Evolutionary conservation across 2,113 vertebrate species (phyloP).

Genomic region (Petrocephalus zakoni): DNA sequence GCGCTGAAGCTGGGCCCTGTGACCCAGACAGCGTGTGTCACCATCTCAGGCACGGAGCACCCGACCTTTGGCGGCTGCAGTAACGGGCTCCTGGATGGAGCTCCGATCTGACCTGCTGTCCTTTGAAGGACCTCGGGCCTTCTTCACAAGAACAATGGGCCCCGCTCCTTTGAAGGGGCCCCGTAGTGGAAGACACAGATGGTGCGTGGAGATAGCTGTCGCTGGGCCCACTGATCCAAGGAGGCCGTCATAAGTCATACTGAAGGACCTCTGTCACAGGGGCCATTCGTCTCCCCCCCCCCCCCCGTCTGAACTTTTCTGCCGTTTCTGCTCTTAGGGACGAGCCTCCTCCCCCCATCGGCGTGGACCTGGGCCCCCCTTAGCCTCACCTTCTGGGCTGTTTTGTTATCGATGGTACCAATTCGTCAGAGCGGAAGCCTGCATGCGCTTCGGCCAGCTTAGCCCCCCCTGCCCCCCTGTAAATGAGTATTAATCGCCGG

Average conservation of each 20-base stretch:
- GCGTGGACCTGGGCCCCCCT: not conserved
- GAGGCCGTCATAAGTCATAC: not conserved
- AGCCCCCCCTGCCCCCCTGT: conserved; percentile 30
- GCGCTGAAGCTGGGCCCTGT: not conserved
- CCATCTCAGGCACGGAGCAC: not conserved
- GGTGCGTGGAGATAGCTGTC: not conserved
- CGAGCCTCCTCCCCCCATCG: not conserved
- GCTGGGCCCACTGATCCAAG: not conserved
- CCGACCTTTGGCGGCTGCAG: not conserved
- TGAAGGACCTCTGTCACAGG: not conserved
- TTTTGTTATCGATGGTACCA: not conserved
- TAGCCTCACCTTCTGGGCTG: conserved; percentile 14
- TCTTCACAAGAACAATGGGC: not conserved
- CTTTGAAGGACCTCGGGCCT: not conserved
- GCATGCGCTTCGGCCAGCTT: conserved; percentile 36
- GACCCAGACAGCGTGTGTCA: not conserved
- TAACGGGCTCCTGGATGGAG: not conserved
- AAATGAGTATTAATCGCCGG: conserved; percentile 45
- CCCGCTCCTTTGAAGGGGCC: not conserved
- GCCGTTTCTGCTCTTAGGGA: not conserved
- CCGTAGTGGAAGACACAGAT: not conserved
- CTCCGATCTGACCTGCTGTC: not conserved
- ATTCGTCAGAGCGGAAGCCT: conserved; percentile 29
- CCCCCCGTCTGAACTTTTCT: not conserved
- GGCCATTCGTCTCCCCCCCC: not conserved